Percentiles rank a stretch among this genome's conserved stretches.
These are phyloP conservation scores for Caenorhabditis auriculariae DNA, from an alignment of 2,888 invertebrate genomes.

Conservation along the genomic window DNA sequence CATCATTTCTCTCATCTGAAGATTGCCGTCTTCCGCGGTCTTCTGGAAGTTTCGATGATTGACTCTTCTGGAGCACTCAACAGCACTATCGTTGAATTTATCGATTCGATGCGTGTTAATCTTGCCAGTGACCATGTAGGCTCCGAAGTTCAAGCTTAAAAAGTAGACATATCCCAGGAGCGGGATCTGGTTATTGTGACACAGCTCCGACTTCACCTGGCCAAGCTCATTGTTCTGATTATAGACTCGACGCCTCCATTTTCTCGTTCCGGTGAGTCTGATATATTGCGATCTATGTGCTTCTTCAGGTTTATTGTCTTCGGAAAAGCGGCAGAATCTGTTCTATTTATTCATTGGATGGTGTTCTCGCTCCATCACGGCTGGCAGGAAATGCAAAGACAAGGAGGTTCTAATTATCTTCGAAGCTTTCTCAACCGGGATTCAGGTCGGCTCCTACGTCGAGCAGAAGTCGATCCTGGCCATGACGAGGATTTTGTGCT, in stretches of 20 bases:
- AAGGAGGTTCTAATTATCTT: conserved; percentile 3
- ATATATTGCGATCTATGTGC: background rate
- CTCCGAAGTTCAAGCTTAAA: background rate
- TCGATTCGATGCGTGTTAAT: conserved; percentile 87
- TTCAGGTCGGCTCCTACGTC: conserved; percentile 62
- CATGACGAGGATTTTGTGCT: conserved; percentile 91
- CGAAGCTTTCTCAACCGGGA: background rate
- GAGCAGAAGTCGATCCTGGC: conserved; percentile 74
- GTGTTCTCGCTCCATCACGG: conserved; percentile 75
- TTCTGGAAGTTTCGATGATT: conserved; percentile 73
- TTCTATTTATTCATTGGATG: conserved; percentile 90
- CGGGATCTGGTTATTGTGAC: conserved; percentile 81
- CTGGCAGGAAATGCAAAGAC: conserved; percentile 29
- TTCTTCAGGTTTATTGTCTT: conserved; percentile 75
- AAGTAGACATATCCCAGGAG: conserved; percentile 71
- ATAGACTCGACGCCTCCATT: conserved; percentile 70
- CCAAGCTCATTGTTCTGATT: conserved; percentile 88
- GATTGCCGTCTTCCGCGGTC: conserved; percentile 50
- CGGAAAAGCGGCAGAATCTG: conserved; percentile 81
- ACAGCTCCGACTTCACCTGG: conserved; percentile 89
- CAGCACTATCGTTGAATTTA: conserved; percentile 86
- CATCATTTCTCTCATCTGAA: too few species aligned
- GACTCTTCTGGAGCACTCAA: conserved; percentile 79
- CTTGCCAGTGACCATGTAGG: conserved; percentile 71
- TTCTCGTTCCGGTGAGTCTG: conserved; percentile 7